Base-by-base conservation (phyloP, 2,113 vertebrate genomes). In the Megalops atlanticus region DNA sequence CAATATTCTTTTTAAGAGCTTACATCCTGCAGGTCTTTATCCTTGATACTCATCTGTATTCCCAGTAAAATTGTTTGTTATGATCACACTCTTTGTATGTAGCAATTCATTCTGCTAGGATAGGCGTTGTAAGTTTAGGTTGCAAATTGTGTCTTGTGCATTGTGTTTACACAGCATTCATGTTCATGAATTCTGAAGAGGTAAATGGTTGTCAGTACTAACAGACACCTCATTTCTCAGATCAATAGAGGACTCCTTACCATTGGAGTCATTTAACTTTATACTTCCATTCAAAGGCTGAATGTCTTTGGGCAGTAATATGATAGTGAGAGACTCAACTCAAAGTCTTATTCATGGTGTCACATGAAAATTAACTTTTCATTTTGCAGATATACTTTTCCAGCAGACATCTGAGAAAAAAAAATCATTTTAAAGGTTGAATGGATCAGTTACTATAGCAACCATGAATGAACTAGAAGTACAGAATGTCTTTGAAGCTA, bases 381-480 rank as follows among this genome's bases (percentile, higher is more conserved):
- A 64, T 64, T 64, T 64, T n/a, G 58, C 24, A 27, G 58, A 64
- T 31, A 64, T 64, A 64, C 31, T 64, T 64, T 31, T 64, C 58
- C 24, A 64, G 58, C n/a, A 64, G 58, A 31, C 58, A 64, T 64
- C n/a, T 64, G 58, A 64, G n/a, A 31, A 31, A 24, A 31, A 31
- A 64, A n/a, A 64, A 64, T 15, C 18, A 15, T 58, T 58, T 64
- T 64, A 64, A 64, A 64, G 58, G 58, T 64, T 64, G 58, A 64
- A 64, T 64, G 27, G 58, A 64, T 64, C 58, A 31, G 58, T 64
- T 64, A 31, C 58, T 64, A 64, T 64, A 64, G 58, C 58, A 64
- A 64, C 58, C 58, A 64, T 64, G 58, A 64, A 24, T 24, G n/a
- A 64, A 64, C 58, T 15, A 64, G 58, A 31, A 64, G n/a, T 31